Conservation (phyloP, 2,797 vertebrate genomes). For the Smutsia gigantea region DNA sequence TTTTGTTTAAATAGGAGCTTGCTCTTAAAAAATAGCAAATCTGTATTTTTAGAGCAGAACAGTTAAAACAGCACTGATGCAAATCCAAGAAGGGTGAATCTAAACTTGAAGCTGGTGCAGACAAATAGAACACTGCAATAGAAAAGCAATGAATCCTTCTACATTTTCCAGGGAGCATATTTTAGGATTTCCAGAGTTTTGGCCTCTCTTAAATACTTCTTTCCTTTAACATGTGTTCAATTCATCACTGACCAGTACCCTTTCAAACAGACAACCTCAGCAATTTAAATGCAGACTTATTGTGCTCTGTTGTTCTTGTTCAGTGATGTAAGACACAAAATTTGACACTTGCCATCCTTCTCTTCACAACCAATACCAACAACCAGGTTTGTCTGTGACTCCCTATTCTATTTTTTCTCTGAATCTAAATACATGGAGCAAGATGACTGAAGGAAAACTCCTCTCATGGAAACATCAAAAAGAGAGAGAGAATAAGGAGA, state of each 20-base stretch:
- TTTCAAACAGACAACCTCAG: constrained; percentile 40
- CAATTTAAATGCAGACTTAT: constrained; percentile 35
- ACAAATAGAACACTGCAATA: constrained; percentile 5
- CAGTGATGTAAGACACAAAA: constrained; percentile 28
- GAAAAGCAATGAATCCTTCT: constrained; percentile 54
- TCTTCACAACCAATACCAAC: background rate
- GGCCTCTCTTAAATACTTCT: background rate
- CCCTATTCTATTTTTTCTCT: background rate
- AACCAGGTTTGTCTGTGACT: background rate
- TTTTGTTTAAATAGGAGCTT: constrained; percentile 66
- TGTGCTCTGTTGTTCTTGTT: constrained; percentile 29
- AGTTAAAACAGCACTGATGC: constrained; percentile 49
- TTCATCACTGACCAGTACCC: constrained; percentile 9
- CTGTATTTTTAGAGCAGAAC: constrained; percentile 71
- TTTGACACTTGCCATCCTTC: constrained; percentile 14
- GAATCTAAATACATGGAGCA: background rate
- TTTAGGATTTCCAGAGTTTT: constrained; percentile 44
- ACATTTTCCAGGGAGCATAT: background rate
- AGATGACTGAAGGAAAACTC: background rate
- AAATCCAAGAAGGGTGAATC: constrained; percentile 57
- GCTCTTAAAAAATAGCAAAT: constrained; percentile 58
- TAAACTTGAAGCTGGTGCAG: constrained; percentile 36
- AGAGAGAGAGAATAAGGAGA: background rate
- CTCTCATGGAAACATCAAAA: background rate
- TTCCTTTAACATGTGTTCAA: constrained; percentile 46